Evolutionary conservation across 2,888 invertebrate genomes (phyloP), one percentile per base, ranked within the genome.

Genomic region (Exocentrus adspersus): DNA sequence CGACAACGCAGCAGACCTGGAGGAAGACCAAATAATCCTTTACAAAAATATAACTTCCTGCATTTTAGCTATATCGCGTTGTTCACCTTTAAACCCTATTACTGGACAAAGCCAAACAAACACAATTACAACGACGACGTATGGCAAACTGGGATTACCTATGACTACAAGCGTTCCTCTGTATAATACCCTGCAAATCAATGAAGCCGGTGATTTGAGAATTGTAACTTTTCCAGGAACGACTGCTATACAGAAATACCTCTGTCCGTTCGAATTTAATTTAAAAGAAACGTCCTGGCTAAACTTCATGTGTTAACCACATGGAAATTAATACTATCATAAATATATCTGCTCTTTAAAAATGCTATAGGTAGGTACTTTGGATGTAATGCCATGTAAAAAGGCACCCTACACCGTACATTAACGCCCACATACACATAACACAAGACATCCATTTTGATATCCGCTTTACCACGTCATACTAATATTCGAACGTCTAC

Each of bases 1-100:
- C 4, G 84, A 85, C 20, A 81, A 87, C 24, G 83, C 85, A 64
- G 82, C 86, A 62, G 82, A 84, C 16, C 53, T 83, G 12, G 86
- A 86, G 70, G 81, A 80, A 12, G 85, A 86, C 67, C 86, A 86
- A 72, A 81, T 86, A n/a, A 76, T 82, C 28, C 86, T 87, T 73
- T 88, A 83, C 74, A 87, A 85, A 21, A 90, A 90, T 76, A 86
- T 89, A 28, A 89, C 89, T 1, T 87, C 89, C 7, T 90, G 90
- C 76, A 85, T 90, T 64, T 78, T 90, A 61, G 88, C 90, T 0
- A 87, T 86, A 74, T 81, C 88, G 1, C 84, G 90, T 57, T 90
- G 90, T 79, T 84, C 86, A 48, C 80, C 83, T 1, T 87, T 84
- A 75, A 90, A 90, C 78, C 89, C 90, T 2, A 88, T 90, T 58